A percentile compares a stretch with the other conserved stretches of the same genome.
phyloP scores from a whole-genome alignment of 2,888 invertebrate species.

The Meandrusa payeni region DNA sequence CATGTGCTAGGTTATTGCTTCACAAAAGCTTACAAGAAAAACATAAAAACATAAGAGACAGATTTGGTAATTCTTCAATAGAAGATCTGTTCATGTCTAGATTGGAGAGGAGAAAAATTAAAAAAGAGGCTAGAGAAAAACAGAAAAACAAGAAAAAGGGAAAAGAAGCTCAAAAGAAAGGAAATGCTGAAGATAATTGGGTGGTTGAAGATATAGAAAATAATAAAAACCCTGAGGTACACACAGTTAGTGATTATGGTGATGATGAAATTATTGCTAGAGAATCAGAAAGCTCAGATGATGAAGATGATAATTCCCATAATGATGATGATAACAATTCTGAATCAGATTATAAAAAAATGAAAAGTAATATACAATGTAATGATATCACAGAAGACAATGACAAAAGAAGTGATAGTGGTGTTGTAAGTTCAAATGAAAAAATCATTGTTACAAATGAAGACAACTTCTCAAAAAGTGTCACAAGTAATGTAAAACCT shows the following conservation, averaged over 20 bases:
- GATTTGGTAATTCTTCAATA: constrained; percentile 60
- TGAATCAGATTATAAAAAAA: constrained; percentile 18
- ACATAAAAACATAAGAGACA: constrained; percentile 55
- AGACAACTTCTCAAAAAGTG: constrained; percentile 13
- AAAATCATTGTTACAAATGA: constrained; percentile 16
- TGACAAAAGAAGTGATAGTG: constrained; percentile 12
- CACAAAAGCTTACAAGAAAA: constrained; percentile 65
- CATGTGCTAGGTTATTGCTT: constrained; percentile 62
- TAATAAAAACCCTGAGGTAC: constrained; percentile 22
- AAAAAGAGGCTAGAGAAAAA: constrained; percentile 62
- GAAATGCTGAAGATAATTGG: constrained; percentile 55
- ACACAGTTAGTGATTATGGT: constrained; percentile 10
- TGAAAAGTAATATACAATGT: constrained; percentile 20
- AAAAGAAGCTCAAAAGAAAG: constrained; percentile 39
- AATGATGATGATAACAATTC: constrained; percentile 21
- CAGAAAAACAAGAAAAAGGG: constrained; percentile 46
- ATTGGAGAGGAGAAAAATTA: constrained; percentile 59
- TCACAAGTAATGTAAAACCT: constrained; percentile 24
- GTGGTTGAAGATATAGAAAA: constrained; percentile 42
- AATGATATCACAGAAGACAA: constrained; percentile 24
- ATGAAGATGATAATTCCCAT: constrained; percentile 17
- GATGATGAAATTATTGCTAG: constrained; percentile 19
- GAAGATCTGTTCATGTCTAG: constrained; percentile 69
- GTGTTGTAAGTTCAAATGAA: constrained; percentile 7
- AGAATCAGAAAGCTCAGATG: constrained; percentile 19